These are phyloP conservation scores for Hirudo medicinalis DNA, from an alignment of 1,140 invertebrate species.

Conservation along the genomic window DNA sequence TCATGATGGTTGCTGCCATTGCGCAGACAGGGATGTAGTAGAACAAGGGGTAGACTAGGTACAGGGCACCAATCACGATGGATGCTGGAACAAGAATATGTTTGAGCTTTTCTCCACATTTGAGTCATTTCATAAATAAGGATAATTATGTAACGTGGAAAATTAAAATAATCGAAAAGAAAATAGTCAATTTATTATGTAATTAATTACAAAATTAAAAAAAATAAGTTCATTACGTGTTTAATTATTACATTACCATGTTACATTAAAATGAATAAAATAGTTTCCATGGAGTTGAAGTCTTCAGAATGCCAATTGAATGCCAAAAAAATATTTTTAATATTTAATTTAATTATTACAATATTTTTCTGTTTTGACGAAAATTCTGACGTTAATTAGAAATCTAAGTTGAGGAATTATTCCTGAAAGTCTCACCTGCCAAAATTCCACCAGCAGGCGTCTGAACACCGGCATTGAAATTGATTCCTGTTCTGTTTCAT, in stretches of 20 bases:
- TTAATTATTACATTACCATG: no score
- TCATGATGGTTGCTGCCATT: slow-evolving; percentile 42
- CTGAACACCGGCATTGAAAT: slow-evolving; percentile 77
- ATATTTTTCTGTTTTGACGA: not conserved
- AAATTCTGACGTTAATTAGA: not conserved
- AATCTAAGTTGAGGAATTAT: not conserved
- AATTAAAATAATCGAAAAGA: no score
- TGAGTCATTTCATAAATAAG: not conserved
- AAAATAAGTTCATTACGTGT: no score
- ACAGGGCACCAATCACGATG: slow-evolving; percentile 37
- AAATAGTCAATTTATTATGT: no score
- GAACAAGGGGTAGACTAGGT: slow-evolving; percentile 37
- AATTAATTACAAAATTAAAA: no score
- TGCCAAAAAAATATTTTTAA: no score
- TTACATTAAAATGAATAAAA: no score
- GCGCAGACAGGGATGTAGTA: slow-evolving; percentile 41
- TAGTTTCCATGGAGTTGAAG: no score
- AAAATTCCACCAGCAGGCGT: slow-evolving; percentile 75
- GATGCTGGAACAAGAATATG: slow-evolving; percentile 28
- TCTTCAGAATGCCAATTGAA: no score
- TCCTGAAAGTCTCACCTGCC: slow-evolving; percentile 60
- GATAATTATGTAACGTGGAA: no score
- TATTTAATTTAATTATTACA: not conserved
- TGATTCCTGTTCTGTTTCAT: slow-evolving; percentile 60
- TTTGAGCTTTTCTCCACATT: not conserved